Percentiles rank a stretch among this genome's conserved stretches.
Conservation (phyloP, 2,888 invertebrate species). For the Bibio marci region DNA sequence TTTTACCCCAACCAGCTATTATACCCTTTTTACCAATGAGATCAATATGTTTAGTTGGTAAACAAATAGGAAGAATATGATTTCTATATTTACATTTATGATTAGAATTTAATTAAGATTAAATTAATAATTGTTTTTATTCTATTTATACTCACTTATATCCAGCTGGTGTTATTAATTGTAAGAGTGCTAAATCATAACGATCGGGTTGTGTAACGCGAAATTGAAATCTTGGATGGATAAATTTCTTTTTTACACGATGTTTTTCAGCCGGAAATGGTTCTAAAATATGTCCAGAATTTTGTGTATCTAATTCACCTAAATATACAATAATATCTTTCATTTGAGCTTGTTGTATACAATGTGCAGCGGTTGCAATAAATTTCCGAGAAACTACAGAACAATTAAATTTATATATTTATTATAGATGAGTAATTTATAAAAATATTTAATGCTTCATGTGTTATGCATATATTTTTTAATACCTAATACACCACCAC, state of each 20-base stretch:
- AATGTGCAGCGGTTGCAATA: conserved; percentile 70
- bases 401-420: too few species aligned
- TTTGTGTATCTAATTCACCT: conserved; percentile 64
- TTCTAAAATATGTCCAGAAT: conserved; percentile 42
- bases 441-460: too few species aligned
- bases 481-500: conserved; percentile 57
- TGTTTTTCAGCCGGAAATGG: conserved; percentile 47
- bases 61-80: conserved; percentile 64
- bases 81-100: conserved; percentile 20
- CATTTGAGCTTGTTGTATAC: conserved; percentile 56
- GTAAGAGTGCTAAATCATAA: conserved; percentile 59
- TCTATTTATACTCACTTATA: conserved; percentile 17
- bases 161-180: conserved; percentile 47
- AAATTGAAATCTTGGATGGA: conserved; percentile 67
- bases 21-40: conserved; percentile 39
- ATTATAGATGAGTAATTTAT: too few species aligned
- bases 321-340: conserved; percentile 60
- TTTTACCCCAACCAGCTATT: conserved; percentile 76
- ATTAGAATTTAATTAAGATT: not conserved
- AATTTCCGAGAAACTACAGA: conserved; percentile 45
- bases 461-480: too few species aligned
- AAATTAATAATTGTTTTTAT: not conserved
- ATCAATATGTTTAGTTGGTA: conserved; percentile 38
- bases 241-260: conserved; percentile 51
- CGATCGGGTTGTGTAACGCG: conserved; percentile 70